Base-by-base conservation (phyloP, 2,113 vertebrate species). In the Brachyistius frenatus region DNA sequence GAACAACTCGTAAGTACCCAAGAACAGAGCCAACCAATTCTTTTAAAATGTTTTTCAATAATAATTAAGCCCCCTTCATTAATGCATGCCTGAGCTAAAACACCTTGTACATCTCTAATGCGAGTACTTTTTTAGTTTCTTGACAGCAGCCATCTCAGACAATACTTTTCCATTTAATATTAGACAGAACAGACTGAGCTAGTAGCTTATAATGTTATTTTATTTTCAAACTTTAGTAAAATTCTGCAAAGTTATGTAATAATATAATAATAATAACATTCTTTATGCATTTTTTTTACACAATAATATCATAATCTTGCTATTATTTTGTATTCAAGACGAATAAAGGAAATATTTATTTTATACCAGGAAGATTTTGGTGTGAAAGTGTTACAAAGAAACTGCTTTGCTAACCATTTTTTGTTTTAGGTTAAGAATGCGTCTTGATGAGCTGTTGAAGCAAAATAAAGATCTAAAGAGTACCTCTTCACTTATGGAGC, bases 381-480 rank as follows among this genome's bases (percentile, higher is more conserved):
- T 50, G 1, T 37, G 6, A 65, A 77, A 7, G 23, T 58, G 23
- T 39, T 13, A 23, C 23, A 23, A 23, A 2, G 1, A 41, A 62
- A 69, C 2, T 9, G 23, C n/a, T 63, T 55, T n/a, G 5, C n/a
- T 7, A 16, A 7, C 7, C 16, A 14, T 49, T 41, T 41, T 41
- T 41, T 16, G 5, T 61, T 63, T 37, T n/a, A 98, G 97, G 76
- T 92, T 98, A 52, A 92, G 96, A 44, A 16, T 86, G n/a, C 94
- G 96, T 15, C 72, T 98, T 57, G 94, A 95, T 0, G 96, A 98
- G 61, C 89, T 95, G 0, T 79, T 96, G 23, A 96, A 92, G 80
- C 91, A 97, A 73, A 96, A 96, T 73, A 96, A 97, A 79, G 96
- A 97, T 62, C 83, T 97, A 52, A 97, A 94, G 84, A 95, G 90